Conservation (phyloP, 2,797 vertebrate species). For the Argentina silus region DNA sequence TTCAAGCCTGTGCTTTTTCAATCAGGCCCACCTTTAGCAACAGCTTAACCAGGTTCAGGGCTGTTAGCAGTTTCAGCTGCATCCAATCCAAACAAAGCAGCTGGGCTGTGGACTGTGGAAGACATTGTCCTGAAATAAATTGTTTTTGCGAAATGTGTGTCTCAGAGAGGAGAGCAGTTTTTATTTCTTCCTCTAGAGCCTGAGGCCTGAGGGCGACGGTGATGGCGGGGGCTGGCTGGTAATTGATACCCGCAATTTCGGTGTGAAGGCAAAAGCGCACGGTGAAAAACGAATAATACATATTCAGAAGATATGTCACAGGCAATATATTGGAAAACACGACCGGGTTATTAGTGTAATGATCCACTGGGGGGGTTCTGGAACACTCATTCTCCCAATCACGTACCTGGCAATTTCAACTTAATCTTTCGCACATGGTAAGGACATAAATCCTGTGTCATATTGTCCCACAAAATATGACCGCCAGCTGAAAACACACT, state of each 20-base stretch:
- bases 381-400: slow-evolving; percentile 60
- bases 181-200: slow-evolving; percentile 25
- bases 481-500: slow-evolving; percentile 65
- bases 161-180: slow-evolving; percentile 30
- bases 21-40: slow-evolving; percentile 49
- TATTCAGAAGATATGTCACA: slow-evolving; percentile 64
- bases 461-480: slow-evolving; percentile 27
- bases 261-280: slow-evolving; percentile 55
- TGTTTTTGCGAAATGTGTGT: slow-evolving; percentile 49
- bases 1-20: slow-evolving; percentile 46
- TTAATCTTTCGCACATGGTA: slow-evolving; percentile 72
- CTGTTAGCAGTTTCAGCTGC: slow-evolving; percentile 59
- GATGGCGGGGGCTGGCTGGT: slow-evolving; percentile 42
- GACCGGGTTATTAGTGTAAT: slow-evolving; percentile 59
- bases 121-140: slow-evolving; percentile 55
- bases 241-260: slow-evolving; percentile 70
- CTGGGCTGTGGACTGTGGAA: slow-evolving; percentile 41
- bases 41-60: slow-evolving; percentile 59
- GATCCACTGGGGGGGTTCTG: slow-evolving; percentile 62
- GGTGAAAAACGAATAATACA: slow-evolving; percentile 63
- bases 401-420: slow-evolving; percentile 55
- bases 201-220: slow-evolving; percentile 24
- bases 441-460: slow-evolving; percentile 57
- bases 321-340: slow-evolving; percentile 62
- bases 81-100: slow-evolving; percentile 64